Evolutionary conservation across 2,888 invertebrate genomes (phyloP), one percentile per base, ranked within the genome.

Genomic region (Hirtodrosophila alboralis): DNA sequence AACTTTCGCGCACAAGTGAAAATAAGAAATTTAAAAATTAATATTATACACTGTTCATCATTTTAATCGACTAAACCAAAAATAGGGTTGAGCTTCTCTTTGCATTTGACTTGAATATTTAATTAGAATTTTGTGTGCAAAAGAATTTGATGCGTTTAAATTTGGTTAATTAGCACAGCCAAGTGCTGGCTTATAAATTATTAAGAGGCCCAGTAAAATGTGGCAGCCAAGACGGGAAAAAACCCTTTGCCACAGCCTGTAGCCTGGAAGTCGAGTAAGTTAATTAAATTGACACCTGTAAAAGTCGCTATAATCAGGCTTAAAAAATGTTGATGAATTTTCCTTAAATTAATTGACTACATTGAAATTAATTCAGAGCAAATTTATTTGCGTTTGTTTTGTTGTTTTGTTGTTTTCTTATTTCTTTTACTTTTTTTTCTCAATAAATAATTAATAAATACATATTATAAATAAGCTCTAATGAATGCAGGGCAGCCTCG

Each of bases 391-490:
- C 10, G 12, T 23, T 10, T 23, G 26, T 14, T 28, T 44, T 27
- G 33, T 44, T 43, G 51, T 10, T 34, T 33, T 43, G 33, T 48
- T 51, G 28, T 45, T 56, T 53, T 59, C 59, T 59, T 44, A 30
- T 64, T 63, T 47, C 51, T 44, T 43, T 41, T 53, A 45, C 30
- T 49, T 45, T 36, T 69, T 67, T 48, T 81, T 59, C 67, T 74
- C 62, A 84, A 84, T 84, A 84, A 86, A 85, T 85, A 75, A 64
- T 75, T 74, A 75, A 84, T 85, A 81, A 81, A 78, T 83, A 85
- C 40, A 52, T 71, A 41, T 67, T 76, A 76, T 48, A 78, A 64
- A 53, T 84, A 76, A 58, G 49, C 52, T 69, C 84, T 81, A 78
- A 58, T 44, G 56, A 59, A 27, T 59, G 53, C 68, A 65, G 56